These are phyloP conservation scores for Amblyopsis hoosieri DNA, from an alignment of 2,797 vertebrate genomes.

Conservation along the genomic window DNA sequence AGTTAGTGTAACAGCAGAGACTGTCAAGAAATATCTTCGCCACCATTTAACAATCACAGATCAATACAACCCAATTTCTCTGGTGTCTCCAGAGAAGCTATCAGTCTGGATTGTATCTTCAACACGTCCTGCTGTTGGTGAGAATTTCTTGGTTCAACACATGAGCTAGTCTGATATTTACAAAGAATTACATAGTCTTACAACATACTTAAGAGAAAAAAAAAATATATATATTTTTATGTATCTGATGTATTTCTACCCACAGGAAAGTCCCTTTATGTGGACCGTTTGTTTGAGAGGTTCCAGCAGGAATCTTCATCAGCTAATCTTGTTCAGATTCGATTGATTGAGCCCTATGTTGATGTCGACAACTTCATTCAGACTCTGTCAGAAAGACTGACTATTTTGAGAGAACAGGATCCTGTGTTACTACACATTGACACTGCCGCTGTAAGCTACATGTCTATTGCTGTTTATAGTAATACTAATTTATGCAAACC, in stretches of 20 bases:
- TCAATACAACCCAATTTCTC: slow-evolving; percentile 6
- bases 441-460: slow-evolving; percentile 66
- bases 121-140: slow-evolving; percentile 77
- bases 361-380: slow-evolving; percentile 65
- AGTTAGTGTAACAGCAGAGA: slow-evolving; percentile 31
- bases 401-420: slow-evolving; percentile 58
- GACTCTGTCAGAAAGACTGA: slow-evolving; percentile 58
- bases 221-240: neutral
- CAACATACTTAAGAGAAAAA: neutral
- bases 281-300: slow-evolving; percentile 71
- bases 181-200: neutral
- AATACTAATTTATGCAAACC: neutral
- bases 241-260: slow-evolving; percentile 7
- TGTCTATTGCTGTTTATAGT: slow-evolving; percentile 2
- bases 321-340: slow-evolving; percentile 57
- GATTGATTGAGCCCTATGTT: slow-evolving; percentile 68
- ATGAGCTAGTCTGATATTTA: neutral
- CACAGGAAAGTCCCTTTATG: slow-evolving; percentile 78
- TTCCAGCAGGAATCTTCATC: slow-evolving; percentile 41
- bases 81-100: slow-evolving; percentile 63
- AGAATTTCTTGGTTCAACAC: slow-evolving; percentile 22
- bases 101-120: slow-evolving; percentile 78
- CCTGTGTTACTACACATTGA: slow-evolving; percentile 78
- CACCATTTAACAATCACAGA: slow-evolving; percentile 56
- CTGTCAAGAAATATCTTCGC: slow-evolving; percentile 64